Evolutionary conservation across 2,888 invertebrate genomes (phyloP), one percentile per base, ranked within the genome.

Genomic region (Rhagophthalmus giganteus): DNA sequence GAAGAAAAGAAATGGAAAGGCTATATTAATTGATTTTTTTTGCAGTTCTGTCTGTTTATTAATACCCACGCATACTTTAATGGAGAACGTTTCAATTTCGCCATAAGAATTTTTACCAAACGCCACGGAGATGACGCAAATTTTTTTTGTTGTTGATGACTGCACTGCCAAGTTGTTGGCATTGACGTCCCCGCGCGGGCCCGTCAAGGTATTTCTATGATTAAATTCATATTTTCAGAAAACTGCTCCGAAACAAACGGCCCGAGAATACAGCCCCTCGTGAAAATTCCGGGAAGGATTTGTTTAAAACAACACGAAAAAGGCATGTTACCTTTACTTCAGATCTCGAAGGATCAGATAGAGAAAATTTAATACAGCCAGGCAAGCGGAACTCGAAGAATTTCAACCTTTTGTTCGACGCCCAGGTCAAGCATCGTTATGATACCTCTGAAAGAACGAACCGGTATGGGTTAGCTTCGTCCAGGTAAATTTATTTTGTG

Each of bases 321-420:
- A 37, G 15, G 14, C 13, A 26, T 37, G 37, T 37, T 13, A 25
- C 37, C 7, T 41, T 41, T 32, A 28, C 40, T 40, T 40, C 24
- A 41, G 30, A 41, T 30, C 34, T 15, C 34, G 34, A 34, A 44
- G 34, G 42, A 44, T 44, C 42, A 26, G 34, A 34, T 32, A 44
- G 34, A 40, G 28, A 32, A 35, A 47, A 37, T 41, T 35, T 31
- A 14, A 49, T 40, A 49, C 45, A 28, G 40, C 40, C 30, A 48
- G 34, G 24, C 34, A 30, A 31, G 48, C 54, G 48, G 37, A 54
- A 49, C 45, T 45, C 13, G n/a, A 44, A 40, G 45, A 49, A 38
- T 42, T 42, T 30, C 27, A 34, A 38, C 40, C 48, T 48, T 54
- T 54, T 49, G 54, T 54, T 54, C 31, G 39, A 31, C 44, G 32